These are phyloP conservation scores for Parauchenoglanis ngamensis DNA, from an alignment of 2,797 vertebrate species.

Conservation along the genomic window DNA sequence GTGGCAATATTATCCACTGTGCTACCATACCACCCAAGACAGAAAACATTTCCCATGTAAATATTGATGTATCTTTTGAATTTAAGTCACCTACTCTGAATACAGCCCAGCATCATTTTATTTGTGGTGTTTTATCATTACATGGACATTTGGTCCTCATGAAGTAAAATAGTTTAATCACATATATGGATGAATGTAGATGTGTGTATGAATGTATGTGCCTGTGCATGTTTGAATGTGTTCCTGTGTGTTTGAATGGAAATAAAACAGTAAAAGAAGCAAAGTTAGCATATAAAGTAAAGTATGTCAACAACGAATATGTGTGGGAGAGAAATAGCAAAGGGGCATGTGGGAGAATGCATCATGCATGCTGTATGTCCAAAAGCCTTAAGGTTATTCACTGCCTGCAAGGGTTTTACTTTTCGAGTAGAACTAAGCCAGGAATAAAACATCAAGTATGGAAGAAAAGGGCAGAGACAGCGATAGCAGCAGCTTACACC, in stretches of 20 bases:
- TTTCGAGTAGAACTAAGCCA: slow-evolving; percentile 49
- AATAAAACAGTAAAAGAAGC: neutral
- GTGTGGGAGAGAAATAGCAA: slow-evolving; percentile 22
- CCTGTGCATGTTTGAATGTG: neutral
- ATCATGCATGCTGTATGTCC: slow-evolving; percentile 40
- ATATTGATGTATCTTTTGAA: neutral
- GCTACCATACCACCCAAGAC: neutral
- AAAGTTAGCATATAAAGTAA: neutral
- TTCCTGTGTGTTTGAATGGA: no score
- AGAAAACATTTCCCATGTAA: neutral
- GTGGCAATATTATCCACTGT: neutral
- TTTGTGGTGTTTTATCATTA: neutral
- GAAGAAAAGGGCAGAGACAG: slow-evolving; percentile 21
- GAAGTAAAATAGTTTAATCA: neutral
- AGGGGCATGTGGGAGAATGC: slow-evolving; percentile 13
- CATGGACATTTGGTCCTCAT: neutral
- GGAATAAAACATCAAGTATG: slow-evolving; percentile 53
- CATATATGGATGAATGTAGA: neutral
- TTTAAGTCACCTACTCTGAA: neutral
- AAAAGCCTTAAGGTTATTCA: slow-evolving; percentile 54
- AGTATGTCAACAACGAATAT: slow-evolving; percentile 4
- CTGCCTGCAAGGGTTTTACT: slow-evolving; percentile 41
- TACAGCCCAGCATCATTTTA: neutral
- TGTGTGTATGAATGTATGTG: neutral
- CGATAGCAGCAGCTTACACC: neutral